These are phyloP conservation scores for Bos javanicus DNA, from an alignment of 2,113 vertebrate genomes.

Conservation along the genomic window DNA sequence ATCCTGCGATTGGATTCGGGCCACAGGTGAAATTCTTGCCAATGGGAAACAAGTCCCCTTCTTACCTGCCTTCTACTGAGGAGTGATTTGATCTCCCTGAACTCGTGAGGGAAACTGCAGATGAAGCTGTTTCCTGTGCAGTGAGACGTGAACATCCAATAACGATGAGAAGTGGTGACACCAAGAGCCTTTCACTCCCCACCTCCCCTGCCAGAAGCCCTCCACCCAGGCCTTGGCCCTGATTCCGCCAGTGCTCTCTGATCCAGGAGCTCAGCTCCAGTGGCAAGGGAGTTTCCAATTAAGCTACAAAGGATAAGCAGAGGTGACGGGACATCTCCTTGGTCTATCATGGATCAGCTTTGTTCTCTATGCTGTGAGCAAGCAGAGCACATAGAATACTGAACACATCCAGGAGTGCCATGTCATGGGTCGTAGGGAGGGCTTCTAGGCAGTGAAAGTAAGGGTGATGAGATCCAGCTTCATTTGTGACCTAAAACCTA, in stretches of 20 bases:
- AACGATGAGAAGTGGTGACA: not conserved
- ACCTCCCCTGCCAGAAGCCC: not conserved
- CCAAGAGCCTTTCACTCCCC: not conserved
- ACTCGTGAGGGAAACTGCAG: constrained; percentile 30
- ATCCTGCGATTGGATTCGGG: not conserved
- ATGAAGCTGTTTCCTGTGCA: constrained; percentile 48
- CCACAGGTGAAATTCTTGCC: not conserved
- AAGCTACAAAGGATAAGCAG: not conserved
- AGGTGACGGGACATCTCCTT: not conserved
- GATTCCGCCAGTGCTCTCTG: not conserved
- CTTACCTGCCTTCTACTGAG: not conserved
- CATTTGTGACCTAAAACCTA: not conserved
- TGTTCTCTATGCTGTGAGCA: not conserved
- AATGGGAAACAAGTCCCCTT: not conserved
- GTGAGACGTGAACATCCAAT: not conserved
- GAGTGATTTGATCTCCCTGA: not conserved
- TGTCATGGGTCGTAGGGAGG: not conserved
- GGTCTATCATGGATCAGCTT: not conserved
- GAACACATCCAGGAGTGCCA: not conserved
- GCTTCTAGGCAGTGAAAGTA: not conserved
- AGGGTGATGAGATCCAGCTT: not conserved
- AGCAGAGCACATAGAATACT: not conserved
- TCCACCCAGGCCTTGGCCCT: constrained; percentile 1
- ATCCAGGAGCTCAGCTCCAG: not conserved
- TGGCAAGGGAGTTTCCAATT: not conserved